Percentiles rank a stretch among this genome's conserved stretches.
These are phyloP conservation scores for Drosophila setifemur DNA, from an alignment of 1,140 invertebrate genomes.

Conservation along the genomic window DNA sequence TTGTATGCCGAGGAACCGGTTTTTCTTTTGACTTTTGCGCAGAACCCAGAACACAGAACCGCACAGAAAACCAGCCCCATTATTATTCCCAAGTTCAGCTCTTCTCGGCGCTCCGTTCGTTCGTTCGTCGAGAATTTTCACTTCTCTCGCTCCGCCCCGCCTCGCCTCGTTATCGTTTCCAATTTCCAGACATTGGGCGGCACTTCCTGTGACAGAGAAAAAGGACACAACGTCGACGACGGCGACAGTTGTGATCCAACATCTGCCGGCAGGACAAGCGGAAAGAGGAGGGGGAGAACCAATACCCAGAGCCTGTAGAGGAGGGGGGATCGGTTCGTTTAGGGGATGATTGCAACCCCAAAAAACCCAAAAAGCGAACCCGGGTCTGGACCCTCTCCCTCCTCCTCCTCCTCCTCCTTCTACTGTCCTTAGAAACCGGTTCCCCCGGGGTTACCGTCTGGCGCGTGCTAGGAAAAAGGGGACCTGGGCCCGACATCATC, in stretches of 20 bases:
- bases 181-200: constrained; percentile 29
- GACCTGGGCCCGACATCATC: background rate
- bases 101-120: constrained; percentile 14
- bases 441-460: constrained; percentile 48
- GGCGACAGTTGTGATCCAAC: constrained; percentile 54
- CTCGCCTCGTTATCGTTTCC: background rate
- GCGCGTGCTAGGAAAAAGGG: constrained; percentile 54
- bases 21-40: constrained; percentile 76
- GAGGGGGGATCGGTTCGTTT: constrained; percentile 38
- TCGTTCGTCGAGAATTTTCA: constrained; percentile 33
- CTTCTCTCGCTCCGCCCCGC: constrained; percentile 6
- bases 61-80: constrained; percentile 38
- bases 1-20: constrained; percentile 72
- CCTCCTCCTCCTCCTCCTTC: constrained; percentile 1
- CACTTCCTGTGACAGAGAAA: constrained; percentile 56
- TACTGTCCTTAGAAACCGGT: constrained; percentile 18
- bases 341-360: constrained; percentile 50
- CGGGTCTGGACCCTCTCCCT: constrained; percentile 22
- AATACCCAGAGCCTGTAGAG: background rate
- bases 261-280: constrained; percentile 28
- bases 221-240: constrained; percentile 3
- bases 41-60: constrained; percentile 3
- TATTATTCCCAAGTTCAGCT: constrained; percentile 30
- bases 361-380: too few species aligned
- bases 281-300: constrained; percentile 16